phyloP scores from a whole-genome alignment of 2,888 invertebrate species.

The Nemotelus pantherinus region DNA sequence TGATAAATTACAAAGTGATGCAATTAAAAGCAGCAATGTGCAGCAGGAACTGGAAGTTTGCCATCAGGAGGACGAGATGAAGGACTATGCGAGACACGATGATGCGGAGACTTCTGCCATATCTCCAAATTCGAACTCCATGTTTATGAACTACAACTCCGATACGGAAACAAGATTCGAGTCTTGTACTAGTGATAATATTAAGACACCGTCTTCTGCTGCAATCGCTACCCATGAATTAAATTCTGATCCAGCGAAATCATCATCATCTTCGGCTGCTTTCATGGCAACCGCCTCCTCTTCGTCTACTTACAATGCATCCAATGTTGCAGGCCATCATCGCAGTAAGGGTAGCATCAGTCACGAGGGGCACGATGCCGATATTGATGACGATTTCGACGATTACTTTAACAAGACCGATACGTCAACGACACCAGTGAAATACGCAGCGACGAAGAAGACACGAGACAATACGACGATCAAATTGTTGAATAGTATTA shows the following conservation, averaged over 20 bases:
- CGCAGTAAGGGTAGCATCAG: conserved; percentile 7
- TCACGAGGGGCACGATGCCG: conserved; percentile 45
- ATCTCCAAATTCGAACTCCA: conserved; percentile 28
- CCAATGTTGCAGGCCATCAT: conserved; percentile 26
- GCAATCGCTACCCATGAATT: background rate
- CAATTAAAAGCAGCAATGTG: conserved; percentile 40
- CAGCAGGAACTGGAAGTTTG: conserved; percentile 37
- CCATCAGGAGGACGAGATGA: conserved; percentile 15
- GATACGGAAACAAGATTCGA: background rate
- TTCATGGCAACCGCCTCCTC: background rate
- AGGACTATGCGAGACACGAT: background rate
- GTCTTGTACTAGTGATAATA: conserved; percentile 5
- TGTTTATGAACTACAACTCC: conserved; percentile 7
- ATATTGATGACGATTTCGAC: conserved; percentile 46
- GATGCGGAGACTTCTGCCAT: background rate
- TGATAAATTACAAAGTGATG: conserved; percentile 49
- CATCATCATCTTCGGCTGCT: conserved; percentile 12
- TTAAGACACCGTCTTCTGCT: conserved; percentile 15
- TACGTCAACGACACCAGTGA: conserved; percentile 29
- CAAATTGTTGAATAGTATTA: conserved; percentile 62
- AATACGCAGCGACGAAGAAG: conserved; percentile 39
- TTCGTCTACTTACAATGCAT: background rate
- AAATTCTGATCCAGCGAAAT: conserved; percentile 14
- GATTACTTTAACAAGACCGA: conserved; percentile 18
- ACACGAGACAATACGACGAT: conserved; percentile 34